Base-by-base conservation (phyloP, 2,797 vertebrate genomes). In the Gallinago stenura region DNA sequence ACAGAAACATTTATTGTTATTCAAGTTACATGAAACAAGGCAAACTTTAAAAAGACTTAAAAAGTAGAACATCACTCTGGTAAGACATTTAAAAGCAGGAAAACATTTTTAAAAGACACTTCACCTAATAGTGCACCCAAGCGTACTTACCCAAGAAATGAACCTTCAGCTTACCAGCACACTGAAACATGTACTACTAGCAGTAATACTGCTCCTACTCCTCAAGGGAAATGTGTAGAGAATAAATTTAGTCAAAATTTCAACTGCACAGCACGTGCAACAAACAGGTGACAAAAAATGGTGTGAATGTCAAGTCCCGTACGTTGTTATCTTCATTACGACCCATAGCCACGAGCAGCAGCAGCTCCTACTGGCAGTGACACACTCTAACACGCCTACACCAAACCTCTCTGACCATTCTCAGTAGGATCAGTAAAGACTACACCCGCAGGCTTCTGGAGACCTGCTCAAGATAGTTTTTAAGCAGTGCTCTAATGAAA, bases 101-200 rank as follows among this genome's bases (percentile, higher is more conserved):
- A 72, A 95, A 97, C 69, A 87, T 79, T 91, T 84, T 72, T 75
- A 95, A 95, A 58, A 91, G 79, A 97, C 94, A 97, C 97, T 96
- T 97, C 95, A 94, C 96, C 97, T 97, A 97, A 97, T 96, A 97
- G 97, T 92, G 96, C 95, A 96, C 97, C 96, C 95, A 97, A 81
- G 82, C 48, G 96, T 98, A 98, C 98, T 98, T 98, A 98, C 98
- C 98, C 80, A 97, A 93, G 96, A 96, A 98, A 95, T 98, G 98
- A 97, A 97, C 97, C 97, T 98, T 95, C 98, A 97, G 98, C 97
- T 98, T 98, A 98, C 94, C 97, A 97, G 98, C 98, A 98, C 98
- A 98, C 30, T 98, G 98, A 98, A 98, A 98, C 50, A 81, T 98
- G 97, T 97, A 98, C 98, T 97, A 97, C 89, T 98, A 98, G 97